Base-by-base conservation (phyloP, 2,113 vertebrate species). In the Amblyopsis rosae region DNA sequence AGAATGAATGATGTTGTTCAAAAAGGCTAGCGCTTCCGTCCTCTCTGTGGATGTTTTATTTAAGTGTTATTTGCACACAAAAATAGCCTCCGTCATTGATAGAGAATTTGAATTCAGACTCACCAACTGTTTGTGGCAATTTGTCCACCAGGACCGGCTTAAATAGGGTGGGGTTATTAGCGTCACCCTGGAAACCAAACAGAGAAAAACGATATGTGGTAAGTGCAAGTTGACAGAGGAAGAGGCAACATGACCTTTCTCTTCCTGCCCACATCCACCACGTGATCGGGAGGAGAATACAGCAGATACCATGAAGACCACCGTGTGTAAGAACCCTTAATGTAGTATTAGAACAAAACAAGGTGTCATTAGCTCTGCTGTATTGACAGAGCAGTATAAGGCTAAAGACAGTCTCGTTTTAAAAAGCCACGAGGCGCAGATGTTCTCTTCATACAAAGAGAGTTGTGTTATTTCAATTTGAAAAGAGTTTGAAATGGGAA, bases 131-230 rank as follows among this genome's bases (percentile, higher is more conserved):
- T 69, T 90, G 93, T 73, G 84, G 81, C 13, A 81, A 71, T 58
- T 82, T 79, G 0, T 94, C 92, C 55, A 95, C 94, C 64, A 74
- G 68, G 55, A 71, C 68, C 74, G 87, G 81, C 50, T 83, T 88
- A 33, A 91, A 53, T 0, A 35, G 59, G 13, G 80, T 67, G 12
- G 86, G 80, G 65, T 83, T 87, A 85, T 95, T 94, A 79, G 79
- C 76, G 66, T 93, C 89, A 16, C 84, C 92, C 96, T 98, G 87
- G 76, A 88, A 92, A 94, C 87, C 72, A 67, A 85, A 81, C 50
- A 77, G 70, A 82, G 46, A 45, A 60, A 75, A 65, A 55, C 16
- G 8, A 59, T 63, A 49, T 48, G 67, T 76, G 49, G 77, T 47
- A 65, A 84, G 45, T 45, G 58, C 2, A 62, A 64, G 72, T 57